A percentile compares a stretch with the other conserved stretches of the same genome.
Conservation (phyloP, 2,113 vertebrate genomes). For the Podilymbus podiceps region DNA sequence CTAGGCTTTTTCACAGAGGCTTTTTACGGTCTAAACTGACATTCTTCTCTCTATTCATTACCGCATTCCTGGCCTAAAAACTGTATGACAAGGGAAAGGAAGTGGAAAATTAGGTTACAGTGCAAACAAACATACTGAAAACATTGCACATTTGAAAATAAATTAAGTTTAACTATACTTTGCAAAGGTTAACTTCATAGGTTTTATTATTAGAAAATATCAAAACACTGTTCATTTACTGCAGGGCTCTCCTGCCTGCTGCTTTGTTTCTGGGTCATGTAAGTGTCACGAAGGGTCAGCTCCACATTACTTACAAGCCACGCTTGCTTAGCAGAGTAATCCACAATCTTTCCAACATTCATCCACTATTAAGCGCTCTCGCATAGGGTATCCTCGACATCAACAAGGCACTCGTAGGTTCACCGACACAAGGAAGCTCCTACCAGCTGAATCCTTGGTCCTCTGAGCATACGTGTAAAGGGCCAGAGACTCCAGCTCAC, state of each 20-base stretch:
- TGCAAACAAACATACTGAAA: constrained; percentile 57
- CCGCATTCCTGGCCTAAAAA: constrained; percentile 44
- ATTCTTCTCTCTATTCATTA: constrained; percentile 67
- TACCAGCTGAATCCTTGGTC: not conserved
- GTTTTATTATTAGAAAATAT: constrained; percentile 63
- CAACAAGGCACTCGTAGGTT: not conserved
- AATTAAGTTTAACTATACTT: constrained; percentile 59
- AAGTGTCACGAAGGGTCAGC: constrained; percentile 37
- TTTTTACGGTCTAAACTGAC: constrained; percentile 60
- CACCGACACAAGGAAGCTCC: not conserved
- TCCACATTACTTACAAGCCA: constrained; percentile 61
- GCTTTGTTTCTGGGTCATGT: constrained; percentile 64
- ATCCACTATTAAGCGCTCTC: not conserved
- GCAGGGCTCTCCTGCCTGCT: constrained; percentile 37
- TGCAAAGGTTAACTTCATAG: constrained; percentile 59
- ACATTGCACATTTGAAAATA: constrained; percentile 53
- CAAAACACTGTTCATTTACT: constrained; percentile 60
- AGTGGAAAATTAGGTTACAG: constrained; percentile 64
- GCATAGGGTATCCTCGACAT: fast-evolving
- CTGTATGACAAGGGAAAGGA: constrained; percentile 64
- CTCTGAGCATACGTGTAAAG: not conserved
- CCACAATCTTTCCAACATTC: constrained; percentile 24
- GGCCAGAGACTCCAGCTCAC: not conserved
- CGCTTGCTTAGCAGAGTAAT: constrained; percentile 55
- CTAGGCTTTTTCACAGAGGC: constrained; percentile 33